A percentile compares a stretch with the other conserved stretches of the same genome.
Conservation (phyloP, 2,888 invertebrate genomes). For the Oscheius myriophilus region DNA sequence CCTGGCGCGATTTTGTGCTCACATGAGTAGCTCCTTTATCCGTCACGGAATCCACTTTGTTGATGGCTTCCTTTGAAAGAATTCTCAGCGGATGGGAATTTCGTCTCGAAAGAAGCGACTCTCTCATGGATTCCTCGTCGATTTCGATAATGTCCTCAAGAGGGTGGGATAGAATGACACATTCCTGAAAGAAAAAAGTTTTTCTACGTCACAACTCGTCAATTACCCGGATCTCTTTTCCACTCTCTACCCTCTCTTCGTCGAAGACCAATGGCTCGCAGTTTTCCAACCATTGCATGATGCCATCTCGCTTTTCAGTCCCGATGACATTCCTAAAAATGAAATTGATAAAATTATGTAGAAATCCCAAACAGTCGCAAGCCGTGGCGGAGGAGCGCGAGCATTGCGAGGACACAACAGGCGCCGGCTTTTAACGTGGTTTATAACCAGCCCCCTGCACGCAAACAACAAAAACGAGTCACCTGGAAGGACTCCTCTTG, state of each 20-base stretch:
- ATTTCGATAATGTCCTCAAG: slow-evolving; percentile 62
- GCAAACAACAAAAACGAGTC: slow-evolving; percentile 21
- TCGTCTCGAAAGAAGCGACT: slow-evolving; percentile 35
- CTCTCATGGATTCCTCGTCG: slow-evolving; percentile 57
- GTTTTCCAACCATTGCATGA: slow-evolving; percentile 56
- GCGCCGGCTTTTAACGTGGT: slow-evolving; percentile 13
- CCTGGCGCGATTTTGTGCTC: background rate
- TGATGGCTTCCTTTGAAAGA: slow-evolving; percentile 44
- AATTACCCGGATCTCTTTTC: background rate
- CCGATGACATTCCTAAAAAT: slow-evolving; percentile 49
- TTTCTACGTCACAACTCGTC: background rate
- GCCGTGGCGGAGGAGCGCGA: slow-evolving; percentile 19
- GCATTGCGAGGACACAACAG: slow-evolving; percentile 20
- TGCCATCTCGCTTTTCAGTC: slow-evolving; percentile 51
- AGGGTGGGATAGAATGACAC: slow-evolving; percentile 50
- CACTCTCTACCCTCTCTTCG: slow-evolving; percentile 20
- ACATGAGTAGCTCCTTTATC: slow-evolving; percentile 25
- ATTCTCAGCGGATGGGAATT: slow-evolving; percentile 49
- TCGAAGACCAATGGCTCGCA: slow-evolving; percentile 34
- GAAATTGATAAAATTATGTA: background rate
- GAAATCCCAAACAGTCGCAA: slow-evolving; percentile 8
- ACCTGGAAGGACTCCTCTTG: slow-evolving; percentile 33
- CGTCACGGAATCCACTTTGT: slow-evolving; percentile 23
- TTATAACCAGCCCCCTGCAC: slow-evolving; percentile 18
- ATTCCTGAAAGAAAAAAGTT: slow-evolving; percentile 35